phyloP scores from a whole-genome alignment of 2,888 invertebrate genomes.

The Microplitis manilae region DNA sequence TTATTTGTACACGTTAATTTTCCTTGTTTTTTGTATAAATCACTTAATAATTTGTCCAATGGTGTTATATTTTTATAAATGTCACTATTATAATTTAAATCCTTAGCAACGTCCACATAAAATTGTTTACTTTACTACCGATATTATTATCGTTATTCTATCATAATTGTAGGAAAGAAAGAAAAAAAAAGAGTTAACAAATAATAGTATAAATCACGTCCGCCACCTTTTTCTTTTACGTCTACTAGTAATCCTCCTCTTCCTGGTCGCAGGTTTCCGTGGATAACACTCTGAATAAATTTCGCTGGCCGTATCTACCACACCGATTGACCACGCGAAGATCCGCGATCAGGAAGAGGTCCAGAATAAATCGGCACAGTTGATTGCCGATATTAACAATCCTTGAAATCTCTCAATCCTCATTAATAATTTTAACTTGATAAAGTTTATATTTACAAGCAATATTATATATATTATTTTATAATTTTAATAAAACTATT shows the following conservation, averaged over 20 bases:
- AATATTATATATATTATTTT: neutral
- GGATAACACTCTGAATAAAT: constrained; percentile 23
- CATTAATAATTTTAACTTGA: neutral
- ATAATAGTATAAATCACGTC: neutral
- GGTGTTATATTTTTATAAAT: neutral
- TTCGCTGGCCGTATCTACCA: constrained; percentile 24
- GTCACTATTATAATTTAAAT: neutral
- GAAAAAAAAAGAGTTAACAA: neutral
- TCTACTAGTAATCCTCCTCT: constrained; percentile 21
- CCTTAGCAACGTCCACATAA: neutral
- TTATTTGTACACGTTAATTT: constrained; percentile 23
- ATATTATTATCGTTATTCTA: neutral
- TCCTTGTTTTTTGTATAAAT: constrained; percentile 17
- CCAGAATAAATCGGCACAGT: constrained; percentile 6
- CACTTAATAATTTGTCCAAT: neutral
- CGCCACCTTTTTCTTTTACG: neutral
- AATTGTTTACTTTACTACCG: neutral
- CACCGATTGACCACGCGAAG: constrained; percentile 22
- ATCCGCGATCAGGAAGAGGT: constrained; percentile 34
- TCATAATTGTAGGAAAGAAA: neutral
- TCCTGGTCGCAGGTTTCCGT: constrained; percentile 28
- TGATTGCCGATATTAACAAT: constrained; percentile 15
- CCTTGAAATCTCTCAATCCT: constrained; percentile 7
- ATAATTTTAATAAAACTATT: constrained; percentile 24
- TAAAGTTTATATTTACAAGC: too few species aligned